Evolutionary conservation across 2,888 invertebrate genomes (phyloP).

Genomic region (Napeogenes sylphis): DNA sequence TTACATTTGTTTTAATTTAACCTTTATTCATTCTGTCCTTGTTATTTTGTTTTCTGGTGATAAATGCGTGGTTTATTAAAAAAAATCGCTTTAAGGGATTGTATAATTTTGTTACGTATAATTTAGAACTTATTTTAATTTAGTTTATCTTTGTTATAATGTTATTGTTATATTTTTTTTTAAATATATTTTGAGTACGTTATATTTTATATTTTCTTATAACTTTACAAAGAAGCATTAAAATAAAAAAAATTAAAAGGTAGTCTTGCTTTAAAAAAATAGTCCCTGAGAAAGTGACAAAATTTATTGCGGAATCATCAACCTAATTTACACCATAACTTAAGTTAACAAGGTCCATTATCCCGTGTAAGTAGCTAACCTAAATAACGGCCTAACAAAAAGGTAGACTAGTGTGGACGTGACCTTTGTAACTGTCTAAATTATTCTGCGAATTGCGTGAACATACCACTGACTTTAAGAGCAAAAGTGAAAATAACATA

Average conservation of each 20-base stretch:
- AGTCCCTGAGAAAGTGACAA: neutral
- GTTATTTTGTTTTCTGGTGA: no score
- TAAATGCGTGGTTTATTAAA: no score
- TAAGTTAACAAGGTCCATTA: slow-evolving; percentile 14
- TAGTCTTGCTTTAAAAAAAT: neutral
- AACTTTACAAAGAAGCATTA: neutral
- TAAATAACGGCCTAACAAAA: slow-evolving; percentile 28
- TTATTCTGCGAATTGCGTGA: slow-evolving; percentile 33
- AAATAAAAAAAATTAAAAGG: neutral
- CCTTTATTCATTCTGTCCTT: no score
- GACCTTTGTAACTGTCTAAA: slow-evolving; percentile 34
- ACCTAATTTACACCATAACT: slow-evolving; percentile 15
- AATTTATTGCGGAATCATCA: neutral
- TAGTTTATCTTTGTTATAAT: no score
- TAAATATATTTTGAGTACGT: no score
- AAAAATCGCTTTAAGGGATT: no score
- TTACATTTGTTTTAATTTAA: neutral
- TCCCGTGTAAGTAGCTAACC: slow-evolving; percentile 7
- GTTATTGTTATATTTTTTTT: no score
- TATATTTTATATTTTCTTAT: no score
- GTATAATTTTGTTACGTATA: no score
- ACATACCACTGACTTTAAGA: slow-evolving; percentile 20
- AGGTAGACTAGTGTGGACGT: slow-evolving; percentile 35
- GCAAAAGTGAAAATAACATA: slow-evolving; percentile 12
- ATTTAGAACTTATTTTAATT: no score